Percentiles rank a stretch among this genome's conserved stretches.
phyloP scores from a whole-genome alignment of 2,797 vertebrate genomes.

The Meriones psammophilus region DNA sequence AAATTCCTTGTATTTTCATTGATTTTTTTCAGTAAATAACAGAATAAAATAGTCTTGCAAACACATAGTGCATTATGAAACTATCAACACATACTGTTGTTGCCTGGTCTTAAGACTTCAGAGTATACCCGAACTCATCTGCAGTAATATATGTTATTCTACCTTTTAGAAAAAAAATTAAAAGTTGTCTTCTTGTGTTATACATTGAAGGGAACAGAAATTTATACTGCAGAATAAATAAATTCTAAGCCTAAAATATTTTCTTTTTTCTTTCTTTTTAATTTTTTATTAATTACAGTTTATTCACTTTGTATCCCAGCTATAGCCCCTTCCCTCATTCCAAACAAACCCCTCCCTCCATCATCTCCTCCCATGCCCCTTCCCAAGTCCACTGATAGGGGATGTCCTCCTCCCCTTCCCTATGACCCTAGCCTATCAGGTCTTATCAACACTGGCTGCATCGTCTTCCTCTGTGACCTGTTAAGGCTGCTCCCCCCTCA shows the following conservation, averaged over 20 bases:
- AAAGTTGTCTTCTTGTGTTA: not conserved
- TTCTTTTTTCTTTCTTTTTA: too few relatives aligned
- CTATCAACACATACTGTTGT: not conserved
- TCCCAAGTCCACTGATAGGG: too few relatives aligned
- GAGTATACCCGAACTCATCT: not conserved
- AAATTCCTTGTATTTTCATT: slow-evolving; percentile 14
- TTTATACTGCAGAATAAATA: slow-evolving; percentile 30
- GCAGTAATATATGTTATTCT: not conserved
- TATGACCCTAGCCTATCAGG: too few relatives aligned
- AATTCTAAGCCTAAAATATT: slow-evolving; percentile 36
- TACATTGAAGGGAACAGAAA: not conserved
- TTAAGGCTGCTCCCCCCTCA: too few relatives aligned
- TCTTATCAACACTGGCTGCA: too few relatives aligned
- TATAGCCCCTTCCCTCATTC: too few relatives aligned
- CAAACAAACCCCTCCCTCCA: too few relatives aligned
- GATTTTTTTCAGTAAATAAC: not conserved
- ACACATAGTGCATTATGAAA: not conserved
- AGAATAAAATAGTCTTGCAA: not conserved
- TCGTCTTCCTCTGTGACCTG: too few relatives aligned
- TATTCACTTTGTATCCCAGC: too few relatives aligned
- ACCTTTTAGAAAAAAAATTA: not conserved
- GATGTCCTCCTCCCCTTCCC: too few relatives aligned
- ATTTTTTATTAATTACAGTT: too few relatives aligned
- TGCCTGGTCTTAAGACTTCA: not conserved
- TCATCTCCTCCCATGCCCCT: too few relatives aligned